Conservation (phyloP, 2,888 invertebrate genomes). For the Drosophila tanythrix region DNA sequence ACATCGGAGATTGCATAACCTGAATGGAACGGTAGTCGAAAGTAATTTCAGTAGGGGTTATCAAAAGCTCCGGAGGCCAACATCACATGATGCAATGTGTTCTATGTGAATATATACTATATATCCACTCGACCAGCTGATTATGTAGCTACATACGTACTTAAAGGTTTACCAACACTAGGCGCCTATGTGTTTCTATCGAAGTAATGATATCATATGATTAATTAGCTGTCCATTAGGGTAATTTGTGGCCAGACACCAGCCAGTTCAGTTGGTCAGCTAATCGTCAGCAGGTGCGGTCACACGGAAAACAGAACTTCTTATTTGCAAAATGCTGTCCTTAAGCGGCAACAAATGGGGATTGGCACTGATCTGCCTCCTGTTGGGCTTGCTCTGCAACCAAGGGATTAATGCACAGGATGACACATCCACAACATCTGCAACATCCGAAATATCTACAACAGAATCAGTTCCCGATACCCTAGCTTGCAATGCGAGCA, state of each 20-base stretch:
- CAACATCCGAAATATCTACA: background rate
- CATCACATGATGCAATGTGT: conserved; percentile 40
- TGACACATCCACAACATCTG: background rate
- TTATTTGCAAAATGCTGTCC: conserved; percentile 42
- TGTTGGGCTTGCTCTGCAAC: conserved; percentile 30
- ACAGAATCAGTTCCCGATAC: background rate
- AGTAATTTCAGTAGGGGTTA: conserved; percentile 31
- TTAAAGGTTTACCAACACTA: conserved; percentile 33
- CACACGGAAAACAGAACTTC: conserved; percentile 18
- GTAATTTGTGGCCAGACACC: conserved; percentile 19
- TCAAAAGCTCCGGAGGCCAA: conserved; percentile 15
- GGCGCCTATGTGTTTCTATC: conserved; percentile 19
- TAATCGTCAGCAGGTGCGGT: conserved; percentile 29
- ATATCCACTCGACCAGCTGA: conserved; percentile 21
- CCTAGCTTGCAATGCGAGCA: conserved; percentile 33
- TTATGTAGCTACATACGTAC: background rate
- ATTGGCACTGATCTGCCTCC: conserved; percentile 25
- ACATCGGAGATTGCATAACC: conserved; percentile 33
- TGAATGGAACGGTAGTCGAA: conserved; percentile 5
- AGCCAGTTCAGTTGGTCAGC: conserved; percentile 2
- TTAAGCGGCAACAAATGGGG: conserved; percentile 1
- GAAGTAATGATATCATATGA: conserved; percentile 57
- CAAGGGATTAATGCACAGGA: conserved; percentile 29
- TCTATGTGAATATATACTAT: background rate
- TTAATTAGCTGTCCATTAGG: conserved; percentile 48